Base-by-base conservation (phyloP, 2,113 vertebrate genomes). In the Cathartes aura region DNA sequence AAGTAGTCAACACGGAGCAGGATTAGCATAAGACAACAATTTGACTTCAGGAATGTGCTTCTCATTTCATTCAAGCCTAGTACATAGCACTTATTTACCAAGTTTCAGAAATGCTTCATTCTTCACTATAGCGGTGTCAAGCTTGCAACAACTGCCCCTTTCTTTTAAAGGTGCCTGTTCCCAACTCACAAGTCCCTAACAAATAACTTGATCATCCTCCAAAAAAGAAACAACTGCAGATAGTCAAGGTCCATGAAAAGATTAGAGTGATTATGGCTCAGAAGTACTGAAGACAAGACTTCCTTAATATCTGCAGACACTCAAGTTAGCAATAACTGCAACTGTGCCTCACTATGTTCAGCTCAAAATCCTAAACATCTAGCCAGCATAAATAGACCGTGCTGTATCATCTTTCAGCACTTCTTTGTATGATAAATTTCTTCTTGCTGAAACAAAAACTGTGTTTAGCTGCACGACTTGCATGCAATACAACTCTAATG, bases 81-180 rank as follows among this genome's bases (percentile, higher is more conserved):
- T 27, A 74, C 56, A 59, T 5, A 11, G 36, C 0, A n/a, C 2
- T 5, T 8, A 27, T 20, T 60, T 34, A 29, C 26, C 75, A 73
- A 47, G 16, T 34, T 13, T 8, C 3, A 68, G 29, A 72, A 90
- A 40, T 23, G 15, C 29, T 67, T 53, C 23, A 3, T 38, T 80
- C 34, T 58, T 60, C 47, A 24, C 40, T 38, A 18, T 2, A 47
- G 11, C 0, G 5, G 6, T 8, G 12, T 29, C 0, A 0, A 45
- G 52, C 27, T 16, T 4, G 18, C 19, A 62, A n/a, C 48, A 75
- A 76, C 7, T 3, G 3, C 12, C 11, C 6, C 52, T 47, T 63
- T 34, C 58, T 70, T 32, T 40, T 36, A 8, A 60, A 55, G 38
- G 30, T 29, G 34, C 18, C 40, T 6, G 4, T 16, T 78, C 27